A percentile compares a stretch with the other conserved stretches of the same genome.
These are phyloP conservation scores for Cettia cetti DNA, from an alignment of 2,113 vertebrate genomes.

Conservation along the genomic window DNA sequence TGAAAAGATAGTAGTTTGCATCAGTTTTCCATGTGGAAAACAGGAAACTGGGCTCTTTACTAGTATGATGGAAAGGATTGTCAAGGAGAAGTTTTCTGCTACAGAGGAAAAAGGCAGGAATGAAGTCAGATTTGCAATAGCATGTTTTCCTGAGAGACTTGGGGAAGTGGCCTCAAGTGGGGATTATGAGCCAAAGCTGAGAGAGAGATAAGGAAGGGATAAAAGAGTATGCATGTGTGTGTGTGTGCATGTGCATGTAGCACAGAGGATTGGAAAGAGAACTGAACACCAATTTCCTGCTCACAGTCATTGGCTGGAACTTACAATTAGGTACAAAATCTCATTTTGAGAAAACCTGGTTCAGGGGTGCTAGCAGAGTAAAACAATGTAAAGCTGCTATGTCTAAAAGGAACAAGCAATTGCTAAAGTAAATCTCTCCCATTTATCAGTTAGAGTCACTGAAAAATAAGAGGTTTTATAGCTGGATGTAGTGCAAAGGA, in stretches of 20 bases:
- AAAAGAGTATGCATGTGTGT: not conserved
- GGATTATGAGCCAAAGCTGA: conserved; percentile 62
- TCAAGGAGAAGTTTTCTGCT: not conserved
- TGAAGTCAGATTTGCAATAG: conserved; percentile 20
- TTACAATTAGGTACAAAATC: not conserved
- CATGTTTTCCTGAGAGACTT: conserved; percentile 41
- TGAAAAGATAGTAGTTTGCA: not conserved
- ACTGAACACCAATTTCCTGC: not conserved
- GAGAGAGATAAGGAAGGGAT: conserved; percentile 40
- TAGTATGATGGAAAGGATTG: not conserved
- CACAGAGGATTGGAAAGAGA: not conserved
- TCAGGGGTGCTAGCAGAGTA: not conserved
- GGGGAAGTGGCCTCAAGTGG: conserved; percentile 60
- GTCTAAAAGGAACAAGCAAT: not conserved
- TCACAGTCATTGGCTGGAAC: not conserved
- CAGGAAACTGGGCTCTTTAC: not conserved
- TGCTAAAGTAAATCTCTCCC: not conserved
- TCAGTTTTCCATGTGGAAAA: not conserved
- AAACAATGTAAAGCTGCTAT: not conserved
- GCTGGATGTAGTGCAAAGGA: not conserved
- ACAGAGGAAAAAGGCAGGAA: not conserved
- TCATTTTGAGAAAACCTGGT: not conserved
- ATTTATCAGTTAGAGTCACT: not conserved
- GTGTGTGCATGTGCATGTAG: not conserved
- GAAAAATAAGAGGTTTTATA: not conserved